Percentiles rank a stretch among this genome's conserved stretches.
phyloP scores from a whole-genome alignment of 1,140 invertebrate species.

The Zelostemma sp. region DNA sequence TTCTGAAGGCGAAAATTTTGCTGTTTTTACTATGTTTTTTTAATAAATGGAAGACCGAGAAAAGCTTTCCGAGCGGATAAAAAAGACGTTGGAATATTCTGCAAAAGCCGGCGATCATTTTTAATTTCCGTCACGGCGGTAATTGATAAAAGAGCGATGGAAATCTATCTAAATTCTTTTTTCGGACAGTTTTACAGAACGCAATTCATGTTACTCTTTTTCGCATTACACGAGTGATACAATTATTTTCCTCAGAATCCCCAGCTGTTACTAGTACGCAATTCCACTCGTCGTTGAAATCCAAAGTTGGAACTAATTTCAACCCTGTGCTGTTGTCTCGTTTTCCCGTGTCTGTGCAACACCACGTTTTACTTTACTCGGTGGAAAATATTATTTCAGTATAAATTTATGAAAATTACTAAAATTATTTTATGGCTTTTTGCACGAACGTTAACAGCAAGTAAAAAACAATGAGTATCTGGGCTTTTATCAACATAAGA shows the following conservation, averaged over 20 bases:
- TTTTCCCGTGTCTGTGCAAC: not conserved
- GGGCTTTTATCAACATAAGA: too few species aligned
- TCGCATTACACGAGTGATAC: not conserved
- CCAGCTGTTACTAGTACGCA: slow-evolving; percentile 1
- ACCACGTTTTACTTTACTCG: not conserved
- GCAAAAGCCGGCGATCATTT: not conserved
- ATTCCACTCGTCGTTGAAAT: slow-evolving; percentile 1
- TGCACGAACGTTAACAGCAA: too few species aligned
- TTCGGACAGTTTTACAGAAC: not conserved
- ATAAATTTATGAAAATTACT: not conserved
- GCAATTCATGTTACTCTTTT: not conserved
- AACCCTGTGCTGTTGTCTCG: not conserved
- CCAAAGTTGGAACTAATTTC: slow-evolving; percentile 5
- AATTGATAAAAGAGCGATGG: not conserved
- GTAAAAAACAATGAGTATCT: too few species aligned
- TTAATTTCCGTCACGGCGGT: not conserved
- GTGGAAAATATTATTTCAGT: not conserved
- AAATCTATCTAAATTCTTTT: not conserved
- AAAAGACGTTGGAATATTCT: not conserved
- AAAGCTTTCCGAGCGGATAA: too few species aligned
- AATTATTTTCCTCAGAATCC: not conserved
- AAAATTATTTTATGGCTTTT: too few species aligned
- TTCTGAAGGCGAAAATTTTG: not conserved
- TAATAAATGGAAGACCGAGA: not conserved
- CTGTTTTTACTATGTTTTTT: not conserved